A percentile compares a stretch with the other conserved stretches of the same genome.
phyloP scores from a whole-genome alignment of 2,113 vertebrate genomes.

The Coptodon bakossiorum region DNA sequence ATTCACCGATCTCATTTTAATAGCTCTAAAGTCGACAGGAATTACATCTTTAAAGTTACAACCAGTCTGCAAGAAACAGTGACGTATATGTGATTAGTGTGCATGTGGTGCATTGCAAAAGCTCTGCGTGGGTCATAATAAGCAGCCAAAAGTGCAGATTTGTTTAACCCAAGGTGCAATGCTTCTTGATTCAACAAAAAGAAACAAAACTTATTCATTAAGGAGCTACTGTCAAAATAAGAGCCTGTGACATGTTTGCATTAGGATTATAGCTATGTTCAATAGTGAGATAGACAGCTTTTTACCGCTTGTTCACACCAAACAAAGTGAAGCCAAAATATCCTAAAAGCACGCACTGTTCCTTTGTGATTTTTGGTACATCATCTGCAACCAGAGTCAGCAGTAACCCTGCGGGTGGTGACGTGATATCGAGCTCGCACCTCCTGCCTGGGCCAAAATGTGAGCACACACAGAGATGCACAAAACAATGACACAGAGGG shows the following conservation, averaged over 20 bases:
- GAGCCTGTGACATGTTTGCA: not conserved
- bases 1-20: not conserved
- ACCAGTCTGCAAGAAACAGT: not conserved
- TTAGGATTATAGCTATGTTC: not conserved
- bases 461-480: not conserved
- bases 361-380: not conserved
- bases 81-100: not conserved
- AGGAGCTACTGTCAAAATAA: not conserved
- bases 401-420: not conserved
- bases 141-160: not conserved
- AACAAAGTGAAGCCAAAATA: not conserved
- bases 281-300: not conserved
- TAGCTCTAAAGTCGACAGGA: not conserved
- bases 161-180: not conserved
- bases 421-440: not conserved
- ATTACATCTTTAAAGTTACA: not conserved
- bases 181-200: not conserved
- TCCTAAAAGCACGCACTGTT: not conserved
- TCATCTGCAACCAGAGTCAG: not conserved
- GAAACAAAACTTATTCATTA: not conserved
- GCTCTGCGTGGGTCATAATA: not conserved
- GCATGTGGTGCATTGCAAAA: not conserved
- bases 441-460: not conserved
- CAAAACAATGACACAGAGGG: not conserved
- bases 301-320: not conserved